phyloP scores from a whole-genome alignment of 2,888 invertebrate species.

The Hesperia comma region DNA sequence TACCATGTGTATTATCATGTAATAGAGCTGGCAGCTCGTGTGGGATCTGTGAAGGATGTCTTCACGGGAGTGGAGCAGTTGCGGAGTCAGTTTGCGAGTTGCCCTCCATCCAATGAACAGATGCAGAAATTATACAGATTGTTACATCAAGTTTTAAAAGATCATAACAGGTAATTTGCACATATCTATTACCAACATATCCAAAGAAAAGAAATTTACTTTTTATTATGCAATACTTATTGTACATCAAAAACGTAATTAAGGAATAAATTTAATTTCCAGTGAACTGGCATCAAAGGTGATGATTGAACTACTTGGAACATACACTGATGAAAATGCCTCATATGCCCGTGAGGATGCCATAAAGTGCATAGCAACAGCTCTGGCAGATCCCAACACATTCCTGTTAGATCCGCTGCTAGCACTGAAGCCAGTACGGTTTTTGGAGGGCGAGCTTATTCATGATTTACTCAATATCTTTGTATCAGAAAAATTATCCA shows the following conservation, averaged over 20 bases:
- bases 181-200: too few relatives aligned
- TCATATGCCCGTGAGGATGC: constrained; percentile 98
- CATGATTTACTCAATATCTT: constrained; percentile 97
- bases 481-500: constrained; percentile 96
- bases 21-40: constrained; percentile 94
- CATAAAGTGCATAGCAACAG: constrained; percentile 97
- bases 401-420: constrained; percentile 97
- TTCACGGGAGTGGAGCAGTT: constrained; percentile 93
- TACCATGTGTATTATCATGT: constrained; percentile 97
- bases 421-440: constrained; percentile 96
- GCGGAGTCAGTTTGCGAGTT: constrained; percentile 90
- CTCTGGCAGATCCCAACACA: constrained; percentile 96
- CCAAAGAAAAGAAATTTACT: too few relatives aligned
- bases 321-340: constrained; percentile 98
- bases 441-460: constrained; percentile 96
- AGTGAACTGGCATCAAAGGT: constrained; percentile 97
- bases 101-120: constrained; percentile 93
- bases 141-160: constrained; percentile 94
- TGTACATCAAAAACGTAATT: too few relatives aligned
- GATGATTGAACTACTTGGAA: constrained; percentile 98
- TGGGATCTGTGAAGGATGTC: constrained; percentile 93
- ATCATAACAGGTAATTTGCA: constrained; percentile 89
- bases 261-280: constrained; percentile 40
- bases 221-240: too few relatives aligned
- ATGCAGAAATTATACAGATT: constrained; percentile 95